Base-by-base conservation (phyloP, 2,888 invertebrate genomes). In the Nipponacmea schrenckii region DNA sequence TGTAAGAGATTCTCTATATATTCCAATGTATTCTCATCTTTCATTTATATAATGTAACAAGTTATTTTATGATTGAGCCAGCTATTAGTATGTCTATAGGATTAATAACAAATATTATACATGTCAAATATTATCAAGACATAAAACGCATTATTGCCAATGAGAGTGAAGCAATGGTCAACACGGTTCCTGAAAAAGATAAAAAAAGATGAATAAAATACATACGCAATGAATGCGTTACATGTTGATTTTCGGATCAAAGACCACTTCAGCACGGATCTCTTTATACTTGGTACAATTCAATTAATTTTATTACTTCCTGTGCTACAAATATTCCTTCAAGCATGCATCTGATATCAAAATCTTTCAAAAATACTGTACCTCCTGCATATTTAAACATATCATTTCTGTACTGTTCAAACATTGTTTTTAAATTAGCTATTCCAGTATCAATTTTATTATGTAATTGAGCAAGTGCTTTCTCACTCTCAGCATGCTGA, bases 401-500 rank as follows among this genome's bases (percentile, higher is more conserved):
- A 77, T 88, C 88, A 79, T 87, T 87, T 74, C 85, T 82, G 72
- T 88, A 85, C 56, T 84, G 79, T 79, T 89, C 89, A 78, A 84
- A 86, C 14, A 80, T 83, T 15, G 88, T 87, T 31, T 82, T 77
- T 62, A 87, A 76, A 68, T 84, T 85, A 8, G 88, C 87, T 1
- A 87, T 77, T 67, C 88, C 87, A 39, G 85, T 86, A 44, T 86
- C 87, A 66, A 89, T 88, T 68, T 85, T 85, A 74, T 87, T 88
- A 72, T 87, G 83, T 17, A 86, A 71, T 46, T 80, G 75, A 44
- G 82, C 78, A 8, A 88, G 68, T 2, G 80, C 75, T 68, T 79
- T 85, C 68, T 85, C 83, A 80, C 84, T 87, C 17, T 80, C 78
- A 27, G 84, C 82, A 81, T 87, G 86, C 87, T 88, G 80, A 66